Conservation (phyloP, 2,888 invertebrate species). For the Hipparchia semele region DNA sequence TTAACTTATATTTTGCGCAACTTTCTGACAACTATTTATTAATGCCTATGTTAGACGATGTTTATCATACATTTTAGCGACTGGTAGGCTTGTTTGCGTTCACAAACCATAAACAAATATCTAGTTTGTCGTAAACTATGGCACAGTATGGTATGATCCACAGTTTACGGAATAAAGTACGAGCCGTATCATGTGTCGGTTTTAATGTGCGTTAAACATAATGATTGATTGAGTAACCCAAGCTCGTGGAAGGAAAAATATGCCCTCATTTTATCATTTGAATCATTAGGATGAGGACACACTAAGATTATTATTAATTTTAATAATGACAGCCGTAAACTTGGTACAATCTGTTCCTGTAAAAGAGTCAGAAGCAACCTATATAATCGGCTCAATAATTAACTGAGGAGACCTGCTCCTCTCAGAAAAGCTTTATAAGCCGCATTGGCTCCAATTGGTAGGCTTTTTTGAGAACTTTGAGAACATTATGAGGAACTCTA, state of each 20-base stretch:
- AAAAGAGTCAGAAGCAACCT: no score
- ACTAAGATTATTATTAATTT: neutral
- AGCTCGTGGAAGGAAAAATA: conserved; percentile 13
- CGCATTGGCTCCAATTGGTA: no score
- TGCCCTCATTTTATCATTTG: conserved; percentile 6
- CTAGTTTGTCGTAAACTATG: conserved; percentile 9
- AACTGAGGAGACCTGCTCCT: no score
- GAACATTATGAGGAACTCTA: no score
- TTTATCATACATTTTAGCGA: neutral
- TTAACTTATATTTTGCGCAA: neutral
- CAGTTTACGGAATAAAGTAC: no score
- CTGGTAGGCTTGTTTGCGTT: neutral
- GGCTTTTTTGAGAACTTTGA: no score
- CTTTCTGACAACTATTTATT: neutral
- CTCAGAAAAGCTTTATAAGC: no score
- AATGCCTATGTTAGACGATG: neutral
- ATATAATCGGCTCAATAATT: no score
- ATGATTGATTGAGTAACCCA: conserved; percentile 16
- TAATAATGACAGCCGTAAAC: no score
- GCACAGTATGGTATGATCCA: no score
- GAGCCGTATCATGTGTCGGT: neutral
- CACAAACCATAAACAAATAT: conserved; percentile 8
- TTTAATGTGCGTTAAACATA: conserved; percentile 4
- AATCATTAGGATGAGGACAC: neutral
- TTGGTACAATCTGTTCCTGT: no score